These are phyloP conservation scores for Cantharis rufa DNA, from an alignment of 2,888 invertebrate species.

Conservation along the genomic window DNA sequence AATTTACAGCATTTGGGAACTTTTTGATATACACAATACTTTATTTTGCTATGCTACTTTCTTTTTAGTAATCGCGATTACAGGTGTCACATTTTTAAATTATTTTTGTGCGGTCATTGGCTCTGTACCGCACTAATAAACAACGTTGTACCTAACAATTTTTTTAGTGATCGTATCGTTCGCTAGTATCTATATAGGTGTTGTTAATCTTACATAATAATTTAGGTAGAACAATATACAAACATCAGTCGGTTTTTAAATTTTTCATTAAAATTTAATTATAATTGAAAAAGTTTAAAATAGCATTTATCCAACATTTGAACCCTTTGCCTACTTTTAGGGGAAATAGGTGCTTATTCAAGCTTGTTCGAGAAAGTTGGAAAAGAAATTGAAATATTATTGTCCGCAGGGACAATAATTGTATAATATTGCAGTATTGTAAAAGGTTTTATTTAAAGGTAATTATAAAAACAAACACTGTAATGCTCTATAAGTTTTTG, in stretches of 20 bases:
- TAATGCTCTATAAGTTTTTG: neutral
- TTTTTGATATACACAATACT: neutral
- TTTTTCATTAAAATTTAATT: no score
- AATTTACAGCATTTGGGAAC: neutral
- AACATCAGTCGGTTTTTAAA: no score
- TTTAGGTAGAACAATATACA: neutral
- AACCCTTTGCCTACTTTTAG: no score
- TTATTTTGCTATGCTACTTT: neutral
- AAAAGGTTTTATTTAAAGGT: neutral
- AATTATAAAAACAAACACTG: neutral
- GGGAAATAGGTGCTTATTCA: neutral
- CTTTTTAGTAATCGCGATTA: neutral
- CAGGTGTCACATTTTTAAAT: neutral
- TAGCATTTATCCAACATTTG: no score
- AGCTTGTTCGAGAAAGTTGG: neutral
- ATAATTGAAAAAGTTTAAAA: no score
- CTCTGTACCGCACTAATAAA: neutral
- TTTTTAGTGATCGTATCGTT: neutral
- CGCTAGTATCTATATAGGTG: neutral
- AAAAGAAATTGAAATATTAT: neutral
- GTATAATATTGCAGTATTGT: neutral
- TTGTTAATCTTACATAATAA: neutral
- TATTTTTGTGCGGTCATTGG: neutral
- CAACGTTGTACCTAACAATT: neutral
- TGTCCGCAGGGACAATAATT: neutral